These are phyloP conservation scores for Phylloscopus trochiloides DNA, from an alignment of 2,113 vertebrate genomes.

Conservation along the genomic window DNA sequence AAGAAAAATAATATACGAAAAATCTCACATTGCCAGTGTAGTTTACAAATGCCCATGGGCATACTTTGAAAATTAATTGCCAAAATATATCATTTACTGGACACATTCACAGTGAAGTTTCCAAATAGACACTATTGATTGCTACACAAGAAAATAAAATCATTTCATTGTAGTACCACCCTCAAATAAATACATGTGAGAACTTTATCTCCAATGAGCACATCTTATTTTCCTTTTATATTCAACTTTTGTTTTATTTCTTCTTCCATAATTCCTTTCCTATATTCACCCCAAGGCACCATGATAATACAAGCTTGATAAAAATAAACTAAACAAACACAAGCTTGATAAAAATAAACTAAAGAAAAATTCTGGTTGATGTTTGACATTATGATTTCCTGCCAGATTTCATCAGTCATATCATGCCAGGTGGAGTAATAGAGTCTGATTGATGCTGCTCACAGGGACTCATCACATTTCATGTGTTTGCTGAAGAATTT, in stretches of 20 bases:
- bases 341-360: not conserved
- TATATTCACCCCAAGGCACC: not conserved
- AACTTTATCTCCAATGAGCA: not conserved
- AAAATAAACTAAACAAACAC: not conserved
- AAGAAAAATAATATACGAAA: not conserved
- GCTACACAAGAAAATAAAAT: not conserved
- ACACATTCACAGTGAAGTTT: not conserved
- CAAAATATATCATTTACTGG: not conserved
- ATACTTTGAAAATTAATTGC: not conserved
- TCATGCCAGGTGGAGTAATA: not conserved
- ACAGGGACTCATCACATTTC: not conserved
- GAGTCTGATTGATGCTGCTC: not conserved
- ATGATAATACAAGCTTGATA: not conserved
- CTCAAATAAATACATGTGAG: not conserved
- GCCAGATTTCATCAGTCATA: constrained; percentile 4
- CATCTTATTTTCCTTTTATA: not conserved
- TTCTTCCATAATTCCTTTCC: not conserved
- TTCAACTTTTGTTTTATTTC: not conserved
- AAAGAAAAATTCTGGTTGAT: not conserved
- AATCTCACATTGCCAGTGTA: not conserved
- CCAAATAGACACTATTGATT: not conserved
- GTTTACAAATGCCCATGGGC: not conserved
- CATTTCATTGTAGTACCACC: not conserved
- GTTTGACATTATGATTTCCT: not conserved
- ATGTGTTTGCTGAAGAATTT: not conserved